These are phyloP conservation scores for Clusia tigrina DNA, from an alignment of 2,888 invertebrate genomes.

Conservation along the genomic window DNA sequence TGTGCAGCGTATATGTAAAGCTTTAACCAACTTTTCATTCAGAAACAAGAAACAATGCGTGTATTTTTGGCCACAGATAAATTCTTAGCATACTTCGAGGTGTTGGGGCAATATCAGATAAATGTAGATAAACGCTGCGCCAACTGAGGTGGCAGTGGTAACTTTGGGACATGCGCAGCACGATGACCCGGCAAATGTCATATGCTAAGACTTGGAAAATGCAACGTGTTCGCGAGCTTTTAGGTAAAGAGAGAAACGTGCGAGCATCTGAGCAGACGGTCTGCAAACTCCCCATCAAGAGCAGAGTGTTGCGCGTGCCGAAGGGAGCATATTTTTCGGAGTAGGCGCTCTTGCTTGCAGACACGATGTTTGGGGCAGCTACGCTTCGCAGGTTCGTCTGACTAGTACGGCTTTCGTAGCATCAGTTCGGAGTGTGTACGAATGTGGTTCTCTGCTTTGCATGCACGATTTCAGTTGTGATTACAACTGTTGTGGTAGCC, in stretches of 20 bases:
- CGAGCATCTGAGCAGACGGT: too few species aligned
- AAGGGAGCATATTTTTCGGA: conserved; percentile 38
- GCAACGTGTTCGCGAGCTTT: background rate
- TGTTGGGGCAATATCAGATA: conserved; percentile 4
- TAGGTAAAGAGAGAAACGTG: background rate
- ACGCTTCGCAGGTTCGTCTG: background rate
- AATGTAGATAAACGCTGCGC: conserved; percentile 14
- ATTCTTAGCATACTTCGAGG: conserved; percentile 32
- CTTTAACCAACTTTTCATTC: conserved; percentile 16
- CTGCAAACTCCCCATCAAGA: too few species aligned
- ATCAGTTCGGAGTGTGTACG: background rate
- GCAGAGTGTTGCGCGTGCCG: background rate
- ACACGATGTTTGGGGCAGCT: background rate
- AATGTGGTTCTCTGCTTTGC: background rate
- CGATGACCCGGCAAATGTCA: conserved; percentile 31
- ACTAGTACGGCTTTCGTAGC: background rate
- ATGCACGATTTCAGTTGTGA: too few species aligned
- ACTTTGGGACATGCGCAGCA: conserved; percentile 31
- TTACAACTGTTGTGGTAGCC: too few species aligned
- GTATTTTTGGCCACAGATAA: conserved; percentile 23
- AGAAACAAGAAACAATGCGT: conserved; percentile 5
- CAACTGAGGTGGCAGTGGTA: conserved; percentile 3
- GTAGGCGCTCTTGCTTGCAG: conserved; percentile 14
- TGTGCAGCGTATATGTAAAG: background rate
- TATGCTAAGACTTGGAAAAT: conserved; percentile 21